Base-by-base conservation (phyloP, 2,113 vertebrate species). In the Perca schrenkii region DNA sequence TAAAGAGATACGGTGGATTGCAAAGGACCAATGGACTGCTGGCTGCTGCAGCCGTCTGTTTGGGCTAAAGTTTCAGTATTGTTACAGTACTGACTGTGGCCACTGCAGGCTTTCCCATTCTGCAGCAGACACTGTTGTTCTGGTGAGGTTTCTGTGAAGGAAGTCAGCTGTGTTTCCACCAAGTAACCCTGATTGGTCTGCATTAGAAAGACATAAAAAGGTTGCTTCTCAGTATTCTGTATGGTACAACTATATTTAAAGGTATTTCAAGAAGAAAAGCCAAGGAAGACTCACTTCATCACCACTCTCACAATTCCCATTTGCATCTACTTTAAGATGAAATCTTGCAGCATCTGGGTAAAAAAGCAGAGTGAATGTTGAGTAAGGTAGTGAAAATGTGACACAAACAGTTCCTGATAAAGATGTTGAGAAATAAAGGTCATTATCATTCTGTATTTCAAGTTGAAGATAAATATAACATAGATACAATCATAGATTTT, bases 101-200 rank as follows among this genome's bases (percentile, higher is more conserved):
- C 77, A n/a, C 79, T 89, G 57, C 47, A 49, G 28, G n/a, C 21
- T 17, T 86, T 75, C 11, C 63, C 49, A 52, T 76, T 88, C 66
- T 71, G 80, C 28, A 95, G 79, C 31, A 96, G 80, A 73, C 12
- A 22, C 28, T 89, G 84, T 52, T 77, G 66, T 25, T 96, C 94
- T 31, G 58, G 56, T 14, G 49, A 65, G 3, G 21, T 53, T 17
- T 13, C 49, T 15, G 14, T 66, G 4, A 85, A 47, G 22, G 77
- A 85, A 7, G 46, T 79, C 77, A 74, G 25, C 49, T 78, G 57
- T 60, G 65, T 70, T 58, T 86, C 57, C 31, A 1, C 46, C 8
- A 28, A 25, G 70, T 70, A 61, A 64, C 3, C 57, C 12, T 15
- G 36, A 64, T 22, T 58, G 16, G 77, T 74, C 88, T 92, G 74